phyloP scores from a whole-genome alignment of 2,113 vertebrate genomes.

The Lycaon pictus region DNA sequence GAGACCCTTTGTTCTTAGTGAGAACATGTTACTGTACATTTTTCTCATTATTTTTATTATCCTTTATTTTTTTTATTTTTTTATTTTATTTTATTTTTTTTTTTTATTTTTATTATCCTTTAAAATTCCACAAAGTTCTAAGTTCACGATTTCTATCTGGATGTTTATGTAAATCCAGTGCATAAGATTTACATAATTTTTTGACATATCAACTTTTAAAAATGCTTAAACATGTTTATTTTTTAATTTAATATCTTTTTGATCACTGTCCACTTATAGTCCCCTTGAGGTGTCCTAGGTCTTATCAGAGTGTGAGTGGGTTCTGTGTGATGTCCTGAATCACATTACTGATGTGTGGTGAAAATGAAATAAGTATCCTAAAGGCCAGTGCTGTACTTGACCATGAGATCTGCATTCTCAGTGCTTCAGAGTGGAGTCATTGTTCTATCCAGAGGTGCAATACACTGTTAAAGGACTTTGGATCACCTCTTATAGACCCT shows the following conservation, averaged over 20 bases:
- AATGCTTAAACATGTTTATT: background rate
- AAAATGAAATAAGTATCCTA: background rate
- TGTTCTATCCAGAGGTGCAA: background rate
- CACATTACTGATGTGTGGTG: background rate
- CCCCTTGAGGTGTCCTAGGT: background rate
- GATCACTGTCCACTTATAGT: background rate
- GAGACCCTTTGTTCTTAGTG: background rate
- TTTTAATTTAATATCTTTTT: background rate
- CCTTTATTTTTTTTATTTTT: too few relatives aligned
- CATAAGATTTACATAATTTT: background rate
- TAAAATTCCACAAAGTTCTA: background rate
- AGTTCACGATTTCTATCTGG: background rate
- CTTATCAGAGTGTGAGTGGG: background rate
- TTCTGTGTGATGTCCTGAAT: background rate
- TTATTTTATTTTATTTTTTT: too few relatives aligned
- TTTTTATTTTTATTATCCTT: background rate
- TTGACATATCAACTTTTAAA: background rate
- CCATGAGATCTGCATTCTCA: background rate
- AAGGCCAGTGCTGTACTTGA: background rate
- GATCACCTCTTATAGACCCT: background rate
- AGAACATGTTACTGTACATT: conserved; percentile 3
- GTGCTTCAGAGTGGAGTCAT: background rate
- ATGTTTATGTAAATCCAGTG: background rate
- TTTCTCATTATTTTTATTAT: background rate
- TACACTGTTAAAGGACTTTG: background rate